Evolutionary conservation across 1,140 invertebrate species (phyloP), one percentile per base, ranked within the genome.

Genomic region (Cotesia typhae): DNA sequence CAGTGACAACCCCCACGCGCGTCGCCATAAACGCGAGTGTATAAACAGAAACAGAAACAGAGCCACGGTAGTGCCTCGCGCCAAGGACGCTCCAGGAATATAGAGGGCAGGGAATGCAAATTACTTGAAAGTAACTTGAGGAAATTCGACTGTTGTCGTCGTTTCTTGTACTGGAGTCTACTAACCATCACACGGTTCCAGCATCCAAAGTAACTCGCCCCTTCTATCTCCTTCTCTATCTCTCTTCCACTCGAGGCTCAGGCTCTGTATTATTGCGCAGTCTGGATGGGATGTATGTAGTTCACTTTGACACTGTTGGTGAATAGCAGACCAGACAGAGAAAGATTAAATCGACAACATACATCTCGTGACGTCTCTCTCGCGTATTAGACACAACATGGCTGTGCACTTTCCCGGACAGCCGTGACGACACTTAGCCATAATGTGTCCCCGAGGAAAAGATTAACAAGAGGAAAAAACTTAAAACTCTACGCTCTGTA

Each of bases 41-140:
- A 69, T 55, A 35, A 53, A 68, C 28, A 28, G 28, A 28, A 28
- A 28, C 28, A 28, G 28, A 28, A 28, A 3, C 28, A 28, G 28
- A 28, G 28, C 28, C 28, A 28, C 28, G 1, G 28, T 28, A 28
- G 28, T 28, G 28, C 28, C 28, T 28, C 28, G 28, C 28, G 28
- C 28, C 28, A 28, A 28, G 28, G 28, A 28, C 28, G 28, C 28
- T 28, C 28, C 3, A 28, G 28, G 28, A 28, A 28, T 28, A 28
- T 28, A 28, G 28, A 28, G 35, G 60, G 51, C 61, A 36, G 70
- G 66, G 63, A 59, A 71, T 71, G 70, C 66, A 71, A 71, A 71
- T 71, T 66, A 59, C 66, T 63, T 66, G 38, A 55, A 20, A 66
- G 53, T 71, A 71, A 71, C 63, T 71, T 41, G 53, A 55, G 36